These are phyloP conservation scores for Mohoua ochrocephala DNA, from an alignment of 2,113 vertebrate genomes.

Conservation along the genomic window DNA sequence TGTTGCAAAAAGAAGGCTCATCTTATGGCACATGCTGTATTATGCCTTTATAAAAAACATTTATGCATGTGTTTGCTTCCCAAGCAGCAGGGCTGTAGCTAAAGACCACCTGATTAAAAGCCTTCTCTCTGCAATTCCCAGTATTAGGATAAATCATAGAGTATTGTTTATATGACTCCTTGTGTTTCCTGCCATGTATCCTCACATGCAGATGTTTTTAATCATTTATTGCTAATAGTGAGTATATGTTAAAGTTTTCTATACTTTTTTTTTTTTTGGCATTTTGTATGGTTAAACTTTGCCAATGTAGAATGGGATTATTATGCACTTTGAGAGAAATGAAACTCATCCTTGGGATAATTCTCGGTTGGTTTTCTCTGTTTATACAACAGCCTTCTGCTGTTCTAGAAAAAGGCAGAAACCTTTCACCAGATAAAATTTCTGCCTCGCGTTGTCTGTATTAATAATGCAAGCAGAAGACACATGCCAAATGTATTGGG, in stretches of 20 bases:
- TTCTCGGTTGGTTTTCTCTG: background rate
- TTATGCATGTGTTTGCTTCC: background rate
- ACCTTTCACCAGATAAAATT: background rate
- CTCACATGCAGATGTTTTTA: slow-evolving; percentile 13
- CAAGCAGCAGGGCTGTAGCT: background rate
- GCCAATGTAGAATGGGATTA: background rate
- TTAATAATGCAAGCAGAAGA: background rate
- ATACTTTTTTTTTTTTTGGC: background rate
- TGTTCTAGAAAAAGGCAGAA: background rate
- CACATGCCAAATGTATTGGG: background rate
- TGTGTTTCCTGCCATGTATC: background rate
- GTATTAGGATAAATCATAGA: background rate
- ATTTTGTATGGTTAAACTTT: background rate
- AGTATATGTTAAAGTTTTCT: background rate
- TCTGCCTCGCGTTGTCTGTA: background rate
- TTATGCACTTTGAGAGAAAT: background rate
- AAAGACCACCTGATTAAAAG: background rate
- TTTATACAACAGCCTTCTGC: background rate
- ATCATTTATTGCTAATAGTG: background rate
- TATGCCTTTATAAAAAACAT: background rate
- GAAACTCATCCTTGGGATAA: background rate
- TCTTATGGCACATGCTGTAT: background rate
- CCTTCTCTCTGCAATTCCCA: background rate
- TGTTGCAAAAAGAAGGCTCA: background rate
- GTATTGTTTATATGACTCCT: background rate